phyloP scores from a whole-genome alignment of 2,888 invertebrate species.

The Trichogramma evanescens region DNA sequence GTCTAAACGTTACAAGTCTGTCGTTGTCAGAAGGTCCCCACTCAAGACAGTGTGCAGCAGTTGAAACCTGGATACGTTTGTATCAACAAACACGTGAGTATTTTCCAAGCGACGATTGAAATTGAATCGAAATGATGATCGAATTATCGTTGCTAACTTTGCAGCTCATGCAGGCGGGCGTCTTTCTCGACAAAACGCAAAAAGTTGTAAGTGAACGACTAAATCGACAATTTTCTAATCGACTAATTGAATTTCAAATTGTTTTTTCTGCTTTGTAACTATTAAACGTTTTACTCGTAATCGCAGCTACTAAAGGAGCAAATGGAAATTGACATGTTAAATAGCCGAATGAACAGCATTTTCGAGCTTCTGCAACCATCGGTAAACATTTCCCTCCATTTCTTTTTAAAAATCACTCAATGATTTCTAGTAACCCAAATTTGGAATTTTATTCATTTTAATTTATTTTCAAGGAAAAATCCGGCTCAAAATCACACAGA shows the following conservation, averaged over 20 bases:
- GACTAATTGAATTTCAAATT: not conserved
- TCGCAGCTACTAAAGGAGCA: slow-evolving; percentile 41
- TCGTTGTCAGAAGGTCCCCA: slow-evolving; percentile 38
- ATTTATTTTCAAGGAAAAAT: no score
- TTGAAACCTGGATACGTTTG: slow-evolving; percentile 41
- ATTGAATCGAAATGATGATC: not conserved
- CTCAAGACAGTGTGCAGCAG: slow-evolving; percentile 38
- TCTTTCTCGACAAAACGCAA: slow-evolving; percentile 40
- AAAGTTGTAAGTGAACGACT: slow-evolving; percentile 35
- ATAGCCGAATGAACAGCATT: slow-evolving; percentile 39
- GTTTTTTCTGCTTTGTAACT: no score
- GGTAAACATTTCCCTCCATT: slow-evolving; percentile 22
- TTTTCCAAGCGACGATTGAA: not conserved
- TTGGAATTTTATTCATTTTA: no score
- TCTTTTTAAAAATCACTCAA: no score
- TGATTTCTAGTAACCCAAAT: no score
- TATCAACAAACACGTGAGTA: slow-evolving; percentile 44
- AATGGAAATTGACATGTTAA: slow-evolving; percentile 40
- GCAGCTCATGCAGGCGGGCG: slow-evolving; percentile 38
- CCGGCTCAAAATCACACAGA: no score
- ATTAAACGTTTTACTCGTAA: no score
- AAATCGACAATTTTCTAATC: slow-evolving; percentile 1
- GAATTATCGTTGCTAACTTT: slow-evolving; percentile 17
- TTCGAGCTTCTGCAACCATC: slow-evolving; percentile 36
- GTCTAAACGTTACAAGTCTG: not conserved